Conservation (phyloP, 2,113 vertebrate species). For the Bucco capensis region DNA sequence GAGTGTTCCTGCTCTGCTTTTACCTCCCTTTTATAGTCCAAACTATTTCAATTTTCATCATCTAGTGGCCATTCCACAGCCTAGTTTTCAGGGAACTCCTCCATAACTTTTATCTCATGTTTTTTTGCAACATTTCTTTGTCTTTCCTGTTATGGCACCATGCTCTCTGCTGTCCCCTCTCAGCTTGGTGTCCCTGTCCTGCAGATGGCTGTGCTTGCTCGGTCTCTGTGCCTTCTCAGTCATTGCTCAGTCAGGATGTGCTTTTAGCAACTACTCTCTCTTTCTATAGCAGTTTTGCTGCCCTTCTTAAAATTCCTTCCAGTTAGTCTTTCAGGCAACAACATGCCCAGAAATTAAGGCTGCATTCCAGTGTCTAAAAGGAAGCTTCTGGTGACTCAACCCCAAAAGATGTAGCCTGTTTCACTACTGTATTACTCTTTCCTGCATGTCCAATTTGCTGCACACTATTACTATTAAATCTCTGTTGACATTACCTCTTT, state of each 20-base stretch:
- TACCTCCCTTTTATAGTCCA: neutral
- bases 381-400: slow-evolving; percentile 23
- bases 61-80: neutral
- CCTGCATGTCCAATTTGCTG: slow-evolving; percentile 25
- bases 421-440: slow-evolving; percentile 29
- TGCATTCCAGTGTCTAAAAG: slow-evolving; percentile 12
- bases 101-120: accelerated
- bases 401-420: neutral
- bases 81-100: neutral
- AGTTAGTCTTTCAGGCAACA: slow-evolving; percentile 14
- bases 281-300: neutral
- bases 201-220: neutral
- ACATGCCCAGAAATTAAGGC: slow-evolving; percentile 45
- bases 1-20: neutral
- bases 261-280: neutral
- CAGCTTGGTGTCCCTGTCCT: accelerated
- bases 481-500: slow-evolving; percentile 38
- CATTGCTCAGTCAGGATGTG: neutral
- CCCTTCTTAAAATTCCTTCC: slow-evolving; percentile 19
- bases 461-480: slow-evolving; percentile 40
- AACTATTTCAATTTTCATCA: neutral
- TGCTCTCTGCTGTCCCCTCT: neutral
- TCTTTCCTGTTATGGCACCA: accelerated
- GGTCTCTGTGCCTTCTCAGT: accelerated
- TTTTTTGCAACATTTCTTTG: neutral